phyloP scores from a whole-genome alignment of 2,113 vertebrate species.

The Anhinga rufa region DNA sequence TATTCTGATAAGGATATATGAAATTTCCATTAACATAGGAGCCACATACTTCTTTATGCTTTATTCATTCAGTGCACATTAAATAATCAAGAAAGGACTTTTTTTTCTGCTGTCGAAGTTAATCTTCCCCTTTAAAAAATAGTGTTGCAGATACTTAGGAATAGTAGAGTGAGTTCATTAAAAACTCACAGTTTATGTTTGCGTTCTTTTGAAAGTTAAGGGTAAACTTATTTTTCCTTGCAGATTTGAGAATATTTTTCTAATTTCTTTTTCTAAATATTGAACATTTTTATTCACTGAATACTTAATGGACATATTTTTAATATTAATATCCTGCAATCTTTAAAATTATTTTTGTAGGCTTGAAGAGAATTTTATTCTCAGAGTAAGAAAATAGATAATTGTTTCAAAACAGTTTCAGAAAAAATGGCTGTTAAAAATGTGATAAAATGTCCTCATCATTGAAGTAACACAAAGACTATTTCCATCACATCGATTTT shows the following conservation, averaged over 20 bases:
- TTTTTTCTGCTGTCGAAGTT: neutral
- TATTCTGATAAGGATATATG: constrained; percentile 13
- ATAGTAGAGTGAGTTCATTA: neutral
- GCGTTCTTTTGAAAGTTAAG: neutral
- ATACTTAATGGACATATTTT: neutral
- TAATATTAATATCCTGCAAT: neutral
- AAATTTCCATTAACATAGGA: neutral
- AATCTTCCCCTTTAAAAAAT: neutral
- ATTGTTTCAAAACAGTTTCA: neutral
- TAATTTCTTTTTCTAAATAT: neutral
- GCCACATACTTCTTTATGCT: neutral
- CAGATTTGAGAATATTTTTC: neutral
- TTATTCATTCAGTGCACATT: neutral
- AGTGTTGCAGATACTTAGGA: neutral
- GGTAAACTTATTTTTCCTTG: neutral
- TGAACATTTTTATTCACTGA: neutral
- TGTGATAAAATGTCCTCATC: neutral
- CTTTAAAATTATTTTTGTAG: neutral
- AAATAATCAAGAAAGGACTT: neutral
- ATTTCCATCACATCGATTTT: neutral
- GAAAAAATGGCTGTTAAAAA: neutral
- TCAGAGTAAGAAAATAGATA: neutral
- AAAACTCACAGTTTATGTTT: neutral
- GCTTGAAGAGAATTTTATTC: neutral
- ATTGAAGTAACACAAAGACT: neutral